Evolutionary conservation across 2,113 vertebrate genomes (phyloP).

Genomic region (Cyprinodon tularosa): DNA sequence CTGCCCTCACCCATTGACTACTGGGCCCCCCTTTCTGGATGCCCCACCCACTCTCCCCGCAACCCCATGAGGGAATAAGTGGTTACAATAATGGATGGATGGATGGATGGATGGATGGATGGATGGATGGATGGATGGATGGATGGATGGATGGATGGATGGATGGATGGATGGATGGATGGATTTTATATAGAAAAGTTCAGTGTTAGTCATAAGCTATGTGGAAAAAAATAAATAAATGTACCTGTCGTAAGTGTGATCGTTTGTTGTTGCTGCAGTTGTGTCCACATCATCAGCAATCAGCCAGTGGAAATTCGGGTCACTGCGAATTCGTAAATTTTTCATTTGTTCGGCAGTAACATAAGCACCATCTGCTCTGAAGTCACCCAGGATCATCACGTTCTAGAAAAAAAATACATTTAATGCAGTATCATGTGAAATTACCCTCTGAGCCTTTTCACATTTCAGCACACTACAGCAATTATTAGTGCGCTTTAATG

Average conservation of each 20-base stretch:
- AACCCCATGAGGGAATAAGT: no score
- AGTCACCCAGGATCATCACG: conserved; percentile 79
- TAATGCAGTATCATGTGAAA: not conserved
- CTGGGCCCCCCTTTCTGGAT: no score
- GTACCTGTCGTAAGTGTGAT: conserved; percentile 74
- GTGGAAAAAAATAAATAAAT: not conserved
- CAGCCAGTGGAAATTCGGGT: conserved; percentile 76
- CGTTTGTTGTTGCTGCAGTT: conserved; percentile 58
- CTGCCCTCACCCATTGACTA: no score
- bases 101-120: no score
- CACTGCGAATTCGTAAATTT: conserved; percentile 60
- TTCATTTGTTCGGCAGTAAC: conserved; percentile 62
- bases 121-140: no score
- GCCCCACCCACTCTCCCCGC: no score
- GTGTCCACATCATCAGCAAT: conserved; percentile 78
- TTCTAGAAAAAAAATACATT: conserved; percentile 59
- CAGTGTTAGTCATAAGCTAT: not conserved
- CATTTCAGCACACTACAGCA: not conserved
- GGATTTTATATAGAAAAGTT: not conserved
- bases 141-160: no score
- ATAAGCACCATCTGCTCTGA: conserved; percentile 72
- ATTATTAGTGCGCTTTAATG: not conserved
- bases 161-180: no score
- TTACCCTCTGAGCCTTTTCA: not conserved
- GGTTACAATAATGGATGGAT: no score